These are phyloP conservation scores for Pangasianodon hypophthalmus DNA, from an alignment of 2,113 vertebrate genomes.

Conservation along the genomic window DNA sequence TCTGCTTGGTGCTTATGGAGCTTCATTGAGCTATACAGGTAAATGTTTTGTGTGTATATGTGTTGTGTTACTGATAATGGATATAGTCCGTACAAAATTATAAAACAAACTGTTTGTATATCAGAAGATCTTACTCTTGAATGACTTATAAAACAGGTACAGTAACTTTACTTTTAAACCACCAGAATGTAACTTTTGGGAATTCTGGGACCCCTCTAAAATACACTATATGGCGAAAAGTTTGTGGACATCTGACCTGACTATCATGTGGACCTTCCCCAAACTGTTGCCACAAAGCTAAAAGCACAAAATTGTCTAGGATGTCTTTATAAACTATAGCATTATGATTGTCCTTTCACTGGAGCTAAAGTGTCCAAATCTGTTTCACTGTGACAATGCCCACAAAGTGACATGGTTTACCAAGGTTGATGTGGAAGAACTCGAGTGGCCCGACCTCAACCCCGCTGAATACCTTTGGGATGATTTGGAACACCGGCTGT, in stretches of 20 bases:
- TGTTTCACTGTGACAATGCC: not conserved
- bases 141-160: not conserved
- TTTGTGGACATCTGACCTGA: not conserved
- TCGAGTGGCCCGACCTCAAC: not conserved
- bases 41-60: constrained; percentile 15
- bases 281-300: not conserved
- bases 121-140: not conserved
- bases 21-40: constrained; percentile 83
- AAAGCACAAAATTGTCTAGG: not conserved
- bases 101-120: not conserved
- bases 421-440: not conserved
- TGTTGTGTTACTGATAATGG: not conserved
- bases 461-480: no score
- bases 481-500: no score
- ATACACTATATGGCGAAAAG: not conserved
- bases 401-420: no score
- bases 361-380: not conserved
- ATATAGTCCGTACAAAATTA: not conserved
- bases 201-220: not conserved
- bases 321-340: not conserved
- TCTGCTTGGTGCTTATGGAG: constrained; percentile 89
- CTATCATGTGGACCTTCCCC: not conserved
- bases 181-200: not conserved
- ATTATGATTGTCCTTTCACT: not conserved
- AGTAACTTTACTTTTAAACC: not conserved